Base-by-base conservation (phyloP, 2,113 vertebrate genomes). In the Entomyzon cyanotis region DNA sequence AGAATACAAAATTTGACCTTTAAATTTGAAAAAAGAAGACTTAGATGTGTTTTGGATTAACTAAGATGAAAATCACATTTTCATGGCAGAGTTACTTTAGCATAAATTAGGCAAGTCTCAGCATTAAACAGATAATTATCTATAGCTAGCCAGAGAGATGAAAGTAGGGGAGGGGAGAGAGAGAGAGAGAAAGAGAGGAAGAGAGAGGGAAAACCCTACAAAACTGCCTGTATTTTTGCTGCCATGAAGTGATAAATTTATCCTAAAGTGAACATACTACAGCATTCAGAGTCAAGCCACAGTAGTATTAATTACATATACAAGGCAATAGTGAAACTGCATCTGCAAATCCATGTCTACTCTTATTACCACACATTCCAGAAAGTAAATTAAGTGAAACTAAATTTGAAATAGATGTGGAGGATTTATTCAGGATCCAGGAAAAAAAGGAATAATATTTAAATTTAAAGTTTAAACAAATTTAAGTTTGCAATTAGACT, bases 261-360 rank as follows among this genome's bases (percentile, higher is more conserved):
- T 52, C 11, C 9, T 58, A 12, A 12, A 12, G 14, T 20, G 10
- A 80, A 37, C 0, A 0, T 59, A 17, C 10, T 55, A n/a, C 19
- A 59, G 37, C 28, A 50, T 10, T 31, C 2, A n/a, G 35, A 70
- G 33, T 44, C 5, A 87, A 73, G 53, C 8, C 5, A 0, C 5
- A 2, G 3, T 14, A 23, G 8, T 47, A 78, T 56, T 33, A 84
- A 56, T 60, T 50, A 69, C 6, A 81, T 33, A 33, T 35, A 52
- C 3, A 60, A 76, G 15, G 30, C 7, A 75, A 24, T 44, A n/a
- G 16, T 75, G 42, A 86, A 89, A 58, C 9, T 39, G 7, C 1
- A 31, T 50, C 33, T 84, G 27, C 20, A 90, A 81, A 65, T 41
- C 46, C 44, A 33, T 21, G 15, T 4, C 4, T 74, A 28, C 56